Base-by-base conservation (phyloP, 2,888 invertebrate species). In the Priapulus caudatus region DNA sequence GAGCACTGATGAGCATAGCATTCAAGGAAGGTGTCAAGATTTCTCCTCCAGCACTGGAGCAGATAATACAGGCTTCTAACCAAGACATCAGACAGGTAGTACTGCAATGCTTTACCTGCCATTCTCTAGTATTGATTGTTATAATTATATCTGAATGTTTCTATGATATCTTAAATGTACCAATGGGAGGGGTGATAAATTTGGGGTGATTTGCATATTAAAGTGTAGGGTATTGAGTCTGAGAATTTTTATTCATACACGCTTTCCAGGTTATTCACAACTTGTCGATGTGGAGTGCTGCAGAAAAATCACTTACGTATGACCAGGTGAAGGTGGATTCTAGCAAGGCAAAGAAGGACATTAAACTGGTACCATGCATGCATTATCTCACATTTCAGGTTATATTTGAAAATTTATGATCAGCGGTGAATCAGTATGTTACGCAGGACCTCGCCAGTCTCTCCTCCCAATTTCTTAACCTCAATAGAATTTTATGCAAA, bases 31-130 rank as follows among this genome's bases (percentile, higher is more conserved):
- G 83, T 48, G 72, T 98, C 2, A 84, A 85, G 67, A 77, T 93
- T 2, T 64, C 80, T 0, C 78, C 81, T 0, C 82, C 84, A n/a
- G 82, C 82, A 50, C 65, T 95, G 18, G 79, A 81, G 50, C 84
- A 87, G 68, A 79, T 98, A 50, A 90, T 97, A 53, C 73, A 78
- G 5, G 83, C 87, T 0, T 84, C 92, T 10, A 88, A 90, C 65
- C 86, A 89, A 64, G 98, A 99, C 70, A 81, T 99, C 56, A 77
- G 98, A 1, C 93, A 97, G 75, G 83, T 89, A 1, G 20, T 21
- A 23, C 18, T 23, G 16, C 4, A 22, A 23, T 10, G 18, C 47
- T 5, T 22, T 23, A 15, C 10, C 52, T 5, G 20, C 19, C 15
- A 53, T 21, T 15, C 47, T 57, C 68, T 43, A 43, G 16, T 5